Percentiles rank a stretch among this genome's conserved stretches.
Conservation (phyloP, 2,113 vertebrate genomes). For the Baryphthengus martii region DNA sequence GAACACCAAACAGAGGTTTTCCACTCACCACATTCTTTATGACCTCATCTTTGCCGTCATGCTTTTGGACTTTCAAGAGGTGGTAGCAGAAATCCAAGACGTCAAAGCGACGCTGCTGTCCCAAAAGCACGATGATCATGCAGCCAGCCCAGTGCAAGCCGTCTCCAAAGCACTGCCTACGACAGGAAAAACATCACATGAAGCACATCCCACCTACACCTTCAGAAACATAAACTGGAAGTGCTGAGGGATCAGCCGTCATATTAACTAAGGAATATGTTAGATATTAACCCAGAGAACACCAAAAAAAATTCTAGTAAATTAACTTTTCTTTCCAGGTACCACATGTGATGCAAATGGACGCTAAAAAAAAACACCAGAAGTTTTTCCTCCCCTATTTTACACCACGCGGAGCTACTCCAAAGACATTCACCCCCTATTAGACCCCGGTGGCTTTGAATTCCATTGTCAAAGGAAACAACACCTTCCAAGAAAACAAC, state of each 20-base stretch:
- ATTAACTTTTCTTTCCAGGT: neutral
- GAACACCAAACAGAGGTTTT: neutral
- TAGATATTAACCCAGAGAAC: neutral
- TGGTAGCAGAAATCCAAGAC: constrained; percentile 90
- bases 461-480: neutral
- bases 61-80: constrained; percentile 87
- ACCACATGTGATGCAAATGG: neutral
- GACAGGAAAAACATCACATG: neutral
- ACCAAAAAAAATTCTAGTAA: neutral
- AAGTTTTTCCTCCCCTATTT: neutral
- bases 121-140: constrained; percentile 87
- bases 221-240: neutral
- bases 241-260: neutral
- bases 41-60: constrained; percentile 87
- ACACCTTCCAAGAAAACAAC: neutral
- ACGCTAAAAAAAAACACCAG: neutral
- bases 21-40: constrained; percentile 89
- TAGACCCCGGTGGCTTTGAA: neutral
- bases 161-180: constrained; percentile 86
- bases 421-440: neutral
- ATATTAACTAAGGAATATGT: rapidly evolving
- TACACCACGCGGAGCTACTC: neutral
- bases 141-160: constrained; percentile 91
- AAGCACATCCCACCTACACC: neutral
- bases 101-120: constrained; percentile 86